A percentile compares a stretch with the other conserved stretches of the same genome.
Evolutionary conservation across 2,797 vertebrate genomes (phyloP).

Genomic region (Trachops cirrhosus): DNA sequence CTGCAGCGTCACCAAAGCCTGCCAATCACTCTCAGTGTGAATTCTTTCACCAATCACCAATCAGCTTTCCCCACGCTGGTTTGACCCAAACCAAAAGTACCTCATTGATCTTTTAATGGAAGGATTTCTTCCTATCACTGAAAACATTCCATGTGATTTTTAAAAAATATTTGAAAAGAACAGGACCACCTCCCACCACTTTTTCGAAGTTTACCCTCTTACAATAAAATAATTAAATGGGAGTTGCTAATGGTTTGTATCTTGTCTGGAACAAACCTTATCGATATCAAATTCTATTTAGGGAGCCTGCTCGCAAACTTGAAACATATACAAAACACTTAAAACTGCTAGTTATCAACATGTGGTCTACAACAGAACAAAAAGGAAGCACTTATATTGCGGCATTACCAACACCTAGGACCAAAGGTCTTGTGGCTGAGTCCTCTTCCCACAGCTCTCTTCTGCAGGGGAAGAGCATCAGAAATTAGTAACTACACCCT

Average conservation of each 20-base stretch:
- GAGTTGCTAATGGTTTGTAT: slow-evolving; percentile 40
- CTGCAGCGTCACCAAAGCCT: slow-evolving; percentile 39
- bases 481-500: slow-evolving; percentile 74
- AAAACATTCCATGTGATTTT: slow-evolving; percentile 36
- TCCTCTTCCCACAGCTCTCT: slow-evolving; percentile 78
- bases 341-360: slow-evolving; percentile 69
- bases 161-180: slow-evolving; percentile 17
- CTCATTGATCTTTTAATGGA: slow-evolving; percentile 60
- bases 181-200: slow-evolving; percentile 64
- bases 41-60: slow-evolving; percentile 46
- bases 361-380: slow-evolving; percentile 70
- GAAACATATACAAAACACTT: slow-evolving; percentile 65
- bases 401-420: slow-evolving; percentile 78
- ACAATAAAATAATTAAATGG: slow-evolving; percentile 43
- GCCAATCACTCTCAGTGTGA: slow-evolving; percentile 51
- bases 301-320: slow-evolving; percentile 61
- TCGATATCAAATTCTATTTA: slow-evolving; percentile 20
- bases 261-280: slow-evolving; percentile 51
- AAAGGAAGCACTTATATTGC: slow-evolving; percentile 77
- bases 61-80: slow-evolving; percentile 47
- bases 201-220: slow-evolving; percentile 54
- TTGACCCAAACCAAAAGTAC: slow-evolving; percentile 38
- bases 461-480: slow-evolving; percentile 77
- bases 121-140: slow-evolving; percentile 57
- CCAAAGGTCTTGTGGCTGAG: slow-evolving; percentile 77